Evolutionary conservation across 2,888 invertebrate species (phyloP), one percentile per base, ranked within the genome.

Genomic region (Chelonus formosanus): DNA sequence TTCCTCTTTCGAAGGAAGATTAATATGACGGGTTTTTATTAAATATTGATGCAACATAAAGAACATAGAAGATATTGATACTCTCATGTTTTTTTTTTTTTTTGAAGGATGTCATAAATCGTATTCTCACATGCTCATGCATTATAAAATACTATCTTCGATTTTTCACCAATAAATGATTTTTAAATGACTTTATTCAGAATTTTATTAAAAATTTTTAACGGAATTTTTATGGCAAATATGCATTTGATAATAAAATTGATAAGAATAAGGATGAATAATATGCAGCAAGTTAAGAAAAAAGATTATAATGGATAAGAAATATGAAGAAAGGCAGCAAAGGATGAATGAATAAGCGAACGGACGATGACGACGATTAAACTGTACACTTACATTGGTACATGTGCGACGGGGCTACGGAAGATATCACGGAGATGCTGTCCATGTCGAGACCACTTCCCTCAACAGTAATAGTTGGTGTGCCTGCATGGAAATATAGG

Each of bases 341-440:
- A 31, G 63, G 63, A 67, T 47, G 56, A 50, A 63, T 60, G 67
- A 59, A 63, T 34, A 44, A 48, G n/a, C 36, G 40, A 50, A 44
- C 47, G 54, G 52, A 44, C 47, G 47, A 63, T 34, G 55, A 45
- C 47, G 62, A 63, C 68, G 69, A 72, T 56, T 69, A 61, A 53
- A 61, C 44, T 53, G 77, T 74, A 75, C 76, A 88, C 90, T 90
- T 85, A 91, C 92, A 85, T 86, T 91, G 91, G 85, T 91, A 91
- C 82, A 91, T 89, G 83, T 91, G 90, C 71, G 87, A 86, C 74
- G 90, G 89, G 73, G 85, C 85, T 71, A 90, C 88, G 63, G 91
- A 90, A 67, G 91, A 91, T 70, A 91, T 89, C 69, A 91, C 87
- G 47, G 91, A 91, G 65, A 89, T 88, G 66, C 90, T 89, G 84